Evolutionary conservation across 2,797 vertebrate species (phyloP).

Genomic region (Todus mexicanus): DNA sequence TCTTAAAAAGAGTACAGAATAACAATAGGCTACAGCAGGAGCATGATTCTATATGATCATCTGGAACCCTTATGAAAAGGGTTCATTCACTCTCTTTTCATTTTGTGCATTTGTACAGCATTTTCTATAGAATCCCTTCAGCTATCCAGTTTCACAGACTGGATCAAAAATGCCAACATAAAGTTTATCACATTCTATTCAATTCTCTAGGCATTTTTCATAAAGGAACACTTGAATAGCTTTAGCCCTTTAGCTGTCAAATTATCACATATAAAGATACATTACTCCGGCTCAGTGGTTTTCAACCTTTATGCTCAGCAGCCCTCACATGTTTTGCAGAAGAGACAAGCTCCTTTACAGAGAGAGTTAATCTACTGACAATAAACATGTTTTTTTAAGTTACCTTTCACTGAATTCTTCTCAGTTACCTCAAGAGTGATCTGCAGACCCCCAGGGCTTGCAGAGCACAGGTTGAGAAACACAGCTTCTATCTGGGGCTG

Average conservation of each 20-base stretch:
- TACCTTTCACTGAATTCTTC: slow-evolving; percentile 45
- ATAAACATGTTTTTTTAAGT: not conserved
- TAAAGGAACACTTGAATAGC: slow-evolving; percentile 35
- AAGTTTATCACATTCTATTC: slow-evolving; percentile 41
- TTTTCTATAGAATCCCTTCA: slow-evolving; percentile 31
- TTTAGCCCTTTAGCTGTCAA: slow-evolving; percentile 48
- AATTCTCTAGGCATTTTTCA: slow-evolving; percentile 34
- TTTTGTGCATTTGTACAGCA: not conserved
- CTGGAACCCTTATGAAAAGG: slow-evolving; percentile 19
- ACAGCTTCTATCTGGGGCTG: not conserved
- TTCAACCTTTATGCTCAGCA: slow-evolving; percentile 27
- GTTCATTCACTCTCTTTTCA: not conserved
- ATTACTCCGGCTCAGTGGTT: slow-evolving; percentile 42
- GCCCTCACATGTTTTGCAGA: slow-evolving; percentile 3
- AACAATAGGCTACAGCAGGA: not conserved
- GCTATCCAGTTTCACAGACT: slow-evolving; percentile 19
- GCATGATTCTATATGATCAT: not conserved
- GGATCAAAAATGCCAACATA: slow-evolving; percentile 44
- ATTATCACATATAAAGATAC: slow-evolving; percentile 42
- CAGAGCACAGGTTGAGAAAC: slow-evolving; percentile 3
- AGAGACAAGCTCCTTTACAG: not conserved
- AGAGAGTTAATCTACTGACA: slow-evolving; percentile 21
- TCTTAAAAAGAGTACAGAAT: not conserved
- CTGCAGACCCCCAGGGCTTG: not conserved
- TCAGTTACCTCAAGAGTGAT: slow-evolving; percentile 1